Evolutionary conservation across 2,797 vertebrate genomes (phyloP), one percentile per base, ranked within the genome.

Genomic region (Lycodopsis pacificus): DNA sequence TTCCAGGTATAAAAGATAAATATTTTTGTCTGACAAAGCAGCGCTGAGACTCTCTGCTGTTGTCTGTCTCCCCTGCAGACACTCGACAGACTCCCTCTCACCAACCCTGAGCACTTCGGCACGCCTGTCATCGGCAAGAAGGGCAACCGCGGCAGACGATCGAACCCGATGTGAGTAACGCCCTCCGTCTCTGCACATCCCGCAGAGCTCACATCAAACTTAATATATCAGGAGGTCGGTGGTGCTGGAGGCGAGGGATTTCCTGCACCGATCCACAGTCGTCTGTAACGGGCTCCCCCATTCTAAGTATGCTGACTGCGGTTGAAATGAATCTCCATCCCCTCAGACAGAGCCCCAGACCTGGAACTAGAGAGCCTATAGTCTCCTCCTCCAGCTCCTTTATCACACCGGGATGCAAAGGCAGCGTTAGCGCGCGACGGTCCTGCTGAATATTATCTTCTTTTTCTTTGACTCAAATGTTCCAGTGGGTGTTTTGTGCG

Each of bases 81-180:
- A 0, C 94, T 96, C n/a, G 95, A 96, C 86, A 91, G 95, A 62
- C 94, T 96, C 79, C 95, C 96, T 17, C 94, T 96, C 76, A 96
- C 95, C 77, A 96, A 96, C 88, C 95, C 95, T 0, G 96, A 96
- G 82, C 95, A 96, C 83, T 96, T 96, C 20, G 95, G 95, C 68
- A 96, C 95, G n/a, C 96, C 95, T 9, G 95, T 96, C 91, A 96
- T 96, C 11, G 95, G 96, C 64, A 96, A 95, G 89, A 96, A 96
- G 88, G 93, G 95, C 62, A 96, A 95, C 88, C 94, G 95, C 4
- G 95, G 95, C 61, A 87, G 95, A 10, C 93, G 96, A 32, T 95
- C 95, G 11, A 95, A 96, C 84, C 94, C 94, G 1, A 84, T 94
- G 94, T 94, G 87, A 95, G 93, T 92, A 75, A 69, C 2, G 0